Evolutionary conservation across 2,797 vertebrate genomes (phyloP).

Genomic region (Malacoraja senta): DNA sequence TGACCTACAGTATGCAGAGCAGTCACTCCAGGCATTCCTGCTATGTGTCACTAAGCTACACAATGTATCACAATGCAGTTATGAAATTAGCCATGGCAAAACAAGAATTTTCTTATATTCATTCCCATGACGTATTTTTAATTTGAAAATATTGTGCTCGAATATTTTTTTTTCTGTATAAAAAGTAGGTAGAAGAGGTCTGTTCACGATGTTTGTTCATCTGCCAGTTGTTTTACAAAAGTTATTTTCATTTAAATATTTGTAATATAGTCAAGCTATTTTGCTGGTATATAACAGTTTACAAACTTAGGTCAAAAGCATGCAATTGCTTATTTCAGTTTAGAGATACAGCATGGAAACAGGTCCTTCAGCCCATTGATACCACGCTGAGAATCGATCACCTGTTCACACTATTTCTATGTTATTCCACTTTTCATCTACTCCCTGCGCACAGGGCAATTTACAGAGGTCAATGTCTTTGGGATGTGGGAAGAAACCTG

Average conservation of each 20-base stretch:
- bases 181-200: background rate
- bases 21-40: conserved; percentile 30
- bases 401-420: too few species aligned
- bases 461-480: too few species aligned
- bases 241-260: background rate
- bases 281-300: background rate
- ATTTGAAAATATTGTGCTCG: background rate
- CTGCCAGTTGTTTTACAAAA: background rate
- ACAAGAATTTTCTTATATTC: background rate
- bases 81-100: conserved; percentile 34
- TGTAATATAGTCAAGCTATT: background rate
- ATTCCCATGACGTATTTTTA: conserved; percentile 19
- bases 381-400: too few species aligned
- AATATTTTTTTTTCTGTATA: background rate
- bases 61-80: conserved; percentile 39
- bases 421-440: too few species aligned
- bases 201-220: background rate
- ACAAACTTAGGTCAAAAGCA: background rate
- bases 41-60: conserved; percentile 38
- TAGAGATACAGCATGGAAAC: too few species aligned
- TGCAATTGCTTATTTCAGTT: background rate
- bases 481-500: too few species aligned
- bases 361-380: too few species aligned
- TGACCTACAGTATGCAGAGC: background rate
- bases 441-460: too few species aligned